Base-by-base conservation (phyloP, 2,797 vertebrate species). In the Tauraco hartlaubi region DNA sequence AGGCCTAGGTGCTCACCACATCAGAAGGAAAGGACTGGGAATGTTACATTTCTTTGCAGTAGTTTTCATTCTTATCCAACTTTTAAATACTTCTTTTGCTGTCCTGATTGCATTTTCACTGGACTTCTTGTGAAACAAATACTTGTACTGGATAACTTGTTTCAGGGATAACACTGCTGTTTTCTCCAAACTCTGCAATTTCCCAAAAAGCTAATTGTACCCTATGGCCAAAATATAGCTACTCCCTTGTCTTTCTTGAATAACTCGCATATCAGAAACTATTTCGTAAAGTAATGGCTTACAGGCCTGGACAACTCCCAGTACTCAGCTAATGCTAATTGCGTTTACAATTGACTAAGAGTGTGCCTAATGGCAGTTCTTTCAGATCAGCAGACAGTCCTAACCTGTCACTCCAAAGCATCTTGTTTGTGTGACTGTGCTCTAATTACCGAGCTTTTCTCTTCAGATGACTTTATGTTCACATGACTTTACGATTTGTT, bases 241-340 rank as follows among this genome's bases (percentile, higher is more conserved):
- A 77, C 56, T 80, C 14, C 25, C 41, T 67, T 63, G 33, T 39
- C 71, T 63, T 63, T 71, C 64, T 71, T 55, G 28, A 86, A 15
- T 88, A 89, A 85, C 48, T 87, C 63, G 28, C 11, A 37, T 52
- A 96, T 77, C 90, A 92, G 73, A 92, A 95, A 64, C 61, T 90
- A 80, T 66, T 93, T 77, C n/a, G 56, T 55, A 61, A 69, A 90
- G 56, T 41, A 88, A 85, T 8, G 28, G 73, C 48, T 94, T 91
- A 92, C 90, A 88, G 0, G 20, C 56, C 90, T 88, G 79, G 85
- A 88, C 92, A 93, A 59, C 52, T 74, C 15, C 2, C 68, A 74
- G 68, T 31, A 41, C 44, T 77, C 82, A 46, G 68, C 56, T 93
- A 56, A 77, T 19, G 58, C 56, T 94, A 86, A 93, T 37, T 93